Base-by-base conservation (phyloP, 2,113 vertebrate genomes). In the Sarotherodon lohbergeri region DNA sequence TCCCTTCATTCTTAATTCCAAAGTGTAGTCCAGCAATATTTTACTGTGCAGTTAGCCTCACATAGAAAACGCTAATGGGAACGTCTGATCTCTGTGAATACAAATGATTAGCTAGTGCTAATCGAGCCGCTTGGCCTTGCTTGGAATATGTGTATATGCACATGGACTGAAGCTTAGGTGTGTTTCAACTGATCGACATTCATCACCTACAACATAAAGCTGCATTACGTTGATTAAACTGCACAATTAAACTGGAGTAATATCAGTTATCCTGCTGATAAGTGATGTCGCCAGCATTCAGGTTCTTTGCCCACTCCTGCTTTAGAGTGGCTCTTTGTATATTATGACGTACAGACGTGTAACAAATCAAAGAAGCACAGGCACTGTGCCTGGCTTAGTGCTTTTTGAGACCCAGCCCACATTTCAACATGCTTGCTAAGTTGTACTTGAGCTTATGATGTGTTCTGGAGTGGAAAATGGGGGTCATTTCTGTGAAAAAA, bases 71-170 rank as follows among this genome's bases (percentile, higher is more conserved):
- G 36, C 43, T 85, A 84, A 91, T 55, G 7, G 39, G 13, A 32
- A 82, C 7, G n/a, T 68, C 78, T 90, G 86, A 80, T 57, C 41
- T 80, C 71, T 63, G 55, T 61, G 88, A 89, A 92, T 90, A 83
- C 86, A 86, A 88, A 90, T 91, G 8, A 73, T 61, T 29, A 55
- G 29, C 43, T 76, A 34, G 66, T 41, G 76, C 86, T 1, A 39
- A 76, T 68, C 10, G 17, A 13, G 34, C 52, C 6, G 73, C 48
- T 80, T n/a, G 5, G 34, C 13, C 43, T 50, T 17, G 50, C 29
- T 22, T n/a, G 29, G 29, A 52, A 80, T 22, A 39, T 39, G 11
- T 63, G 3, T 63, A 63, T 63, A 7, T 48, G 24, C 19, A 81
- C 22, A 73, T n/a, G 32, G 36, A 63, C 24, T 13, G 10, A 52